phyloP scores from a whole-genome alignment of 1,140 invertebrate species.

The Phymorhynchus buccinoides region DNA sequence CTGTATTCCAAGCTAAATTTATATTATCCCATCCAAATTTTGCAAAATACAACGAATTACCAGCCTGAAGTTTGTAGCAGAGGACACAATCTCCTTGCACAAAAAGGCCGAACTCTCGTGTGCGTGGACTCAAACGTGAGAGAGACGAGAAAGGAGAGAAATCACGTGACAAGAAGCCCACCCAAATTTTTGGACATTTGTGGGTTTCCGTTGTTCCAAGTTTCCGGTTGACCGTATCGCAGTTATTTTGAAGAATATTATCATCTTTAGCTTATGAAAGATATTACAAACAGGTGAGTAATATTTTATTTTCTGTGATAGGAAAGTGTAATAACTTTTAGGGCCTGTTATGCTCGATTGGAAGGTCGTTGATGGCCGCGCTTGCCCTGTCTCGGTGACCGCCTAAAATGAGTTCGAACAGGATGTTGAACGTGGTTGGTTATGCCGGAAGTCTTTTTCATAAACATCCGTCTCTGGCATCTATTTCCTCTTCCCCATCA shows the following conservation, averaged over 20 bases:
- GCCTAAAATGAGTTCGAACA: conserved; percentile 53
- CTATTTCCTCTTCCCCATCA: conserved; percentile 67
- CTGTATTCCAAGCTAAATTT: no score
- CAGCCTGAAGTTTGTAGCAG: neutral
- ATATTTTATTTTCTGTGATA: neutral
- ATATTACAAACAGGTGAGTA: conserved; percentile 18
- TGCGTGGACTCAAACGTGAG: neutral
- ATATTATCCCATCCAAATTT: neutral
- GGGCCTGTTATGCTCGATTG: neutral
- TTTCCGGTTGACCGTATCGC: conserved; percentile 64
- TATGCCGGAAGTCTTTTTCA: conserved; percentile 70
- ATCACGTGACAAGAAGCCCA: conserved; percentile 56
- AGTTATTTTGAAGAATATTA: conserved; percentile 14
- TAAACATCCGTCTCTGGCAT: conserved; percentile 66
- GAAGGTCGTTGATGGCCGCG: neutral
- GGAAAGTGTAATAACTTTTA: neutral
- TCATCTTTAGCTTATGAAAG: neutral
- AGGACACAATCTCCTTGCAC: conserved; percentile 27
- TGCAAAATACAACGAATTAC: neutral
- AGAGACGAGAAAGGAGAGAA: neutral
- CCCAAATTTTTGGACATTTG: conserved; percentile 51
- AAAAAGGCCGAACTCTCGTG: neutral
- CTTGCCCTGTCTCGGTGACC: neutral
- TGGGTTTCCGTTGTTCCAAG: conserved; percentile 65
- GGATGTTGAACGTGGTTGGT: conserved; percentile 66